Conservation (phyloP, 2,888 invertebrate genomes). For the Syrista parreyssii region DNA sequence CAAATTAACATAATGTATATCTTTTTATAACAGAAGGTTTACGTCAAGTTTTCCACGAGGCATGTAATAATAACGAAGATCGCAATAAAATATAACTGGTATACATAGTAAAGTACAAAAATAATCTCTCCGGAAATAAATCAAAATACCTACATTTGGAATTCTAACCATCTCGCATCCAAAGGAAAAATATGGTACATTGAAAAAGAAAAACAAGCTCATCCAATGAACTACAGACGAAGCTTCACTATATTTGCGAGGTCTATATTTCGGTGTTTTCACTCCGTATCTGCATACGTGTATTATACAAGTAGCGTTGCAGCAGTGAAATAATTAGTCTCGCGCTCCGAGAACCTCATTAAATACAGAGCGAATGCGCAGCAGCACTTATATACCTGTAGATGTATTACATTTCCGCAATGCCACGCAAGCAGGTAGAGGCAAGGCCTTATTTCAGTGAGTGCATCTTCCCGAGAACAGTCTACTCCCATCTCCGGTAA, state of each 20-base stretch:
- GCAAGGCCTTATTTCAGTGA: slow-evolving; percentile 19
- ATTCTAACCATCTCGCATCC: not conserved
- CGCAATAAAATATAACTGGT: not conserved
- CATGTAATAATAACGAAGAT: not conserved
- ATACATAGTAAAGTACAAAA: not conserved
- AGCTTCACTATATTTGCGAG: not conserved
- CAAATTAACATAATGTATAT: not conserved
- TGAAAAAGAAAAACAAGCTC: not conserved
- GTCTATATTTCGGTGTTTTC: not conserved
- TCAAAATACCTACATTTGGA: not conserved
- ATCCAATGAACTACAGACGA: not conserved
- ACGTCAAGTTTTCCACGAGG: not conserved
- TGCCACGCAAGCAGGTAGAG: slow-evolving; percentile 17
- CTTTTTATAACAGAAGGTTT: not conserved
- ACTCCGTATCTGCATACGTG: not conserved
- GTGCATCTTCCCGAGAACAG: slow-evolving; percentile 12
- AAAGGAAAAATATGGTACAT: not conserved
- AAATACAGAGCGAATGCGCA: slow-evolving; percentile 30
- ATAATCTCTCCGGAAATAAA: not conserved
- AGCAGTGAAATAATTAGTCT: slow-evolving; percentile 49
- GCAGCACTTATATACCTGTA: slow-evolving; percentile 9
- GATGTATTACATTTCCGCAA: slow-evolving; percentile 17
- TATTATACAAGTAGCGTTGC: not conserved
- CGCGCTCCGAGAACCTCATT: slow-evolving; percentile 52
- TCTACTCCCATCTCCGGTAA: not conserved